phyloP scores from a whole-genome alignment of 64 coral and sea anemone genomes.

The Montipora capricornis region DNA sequence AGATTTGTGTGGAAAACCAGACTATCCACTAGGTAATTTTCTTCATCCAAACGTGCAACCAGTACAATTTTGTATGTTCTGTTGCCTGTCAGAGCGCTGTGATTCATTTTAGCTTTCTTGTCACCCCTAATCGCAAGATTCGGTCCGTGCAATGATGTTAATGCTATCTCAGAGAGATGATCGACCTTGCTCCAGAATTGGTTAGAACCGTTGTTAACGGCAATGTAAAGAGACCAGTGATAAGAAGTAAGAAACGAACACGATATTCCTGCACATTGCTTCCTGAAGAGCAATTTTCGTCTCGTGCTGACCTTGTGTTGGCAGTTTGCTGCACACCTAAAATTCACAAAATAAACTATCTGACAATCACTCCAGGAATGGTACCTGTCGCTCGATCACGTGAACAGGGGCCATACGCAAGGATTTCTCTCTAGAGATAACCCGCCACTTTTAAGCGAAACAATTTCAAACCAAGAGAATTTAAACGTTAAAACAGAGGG shows the following conservation, averaged over 20 bases:
- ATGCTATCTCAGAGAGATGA: constrained; percentile 14
- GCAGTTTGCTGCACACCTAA: constrained; percentile 79
- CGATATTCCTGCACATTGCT: constrained; percentile 72
- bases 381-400: too few species aligned
- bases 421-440: too few species aligned
- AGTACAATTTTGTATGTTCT: constrained; percentile 8
- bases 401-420: too few species aligned
- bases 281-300: constrained; percentile 47
- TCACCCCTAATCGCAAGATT: constrained; percentile 49
- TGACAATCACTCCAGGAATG: too few species aligned
- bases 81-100: not conserved
- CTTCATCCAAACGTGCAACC: not conserved
- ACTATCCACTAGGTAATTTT: not conserved
- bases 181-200: constrained; percentile 40
- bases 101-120: not conserved
- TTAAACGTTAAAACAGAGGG: too few species aligned
- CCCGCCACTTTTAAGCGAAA: too few species aligned
- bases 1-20: constrained; percentile 63
- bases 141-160: constrained; percentile 76
- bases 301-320: constrained; percentile 60
- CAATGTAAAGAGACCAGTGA: constrained; percentile 68
- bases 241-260: constrained; percentile 66
- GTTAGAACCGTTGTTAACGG: not conserved
- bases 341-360: not conserved
- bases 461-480: too few species aligned